A percentile compares a stretch with the other conserved stretches of the same genome.
phyloP scores from a whole-genome alignment of 2,113 vertebrate species.

The Sorex fumeus region DNA sequence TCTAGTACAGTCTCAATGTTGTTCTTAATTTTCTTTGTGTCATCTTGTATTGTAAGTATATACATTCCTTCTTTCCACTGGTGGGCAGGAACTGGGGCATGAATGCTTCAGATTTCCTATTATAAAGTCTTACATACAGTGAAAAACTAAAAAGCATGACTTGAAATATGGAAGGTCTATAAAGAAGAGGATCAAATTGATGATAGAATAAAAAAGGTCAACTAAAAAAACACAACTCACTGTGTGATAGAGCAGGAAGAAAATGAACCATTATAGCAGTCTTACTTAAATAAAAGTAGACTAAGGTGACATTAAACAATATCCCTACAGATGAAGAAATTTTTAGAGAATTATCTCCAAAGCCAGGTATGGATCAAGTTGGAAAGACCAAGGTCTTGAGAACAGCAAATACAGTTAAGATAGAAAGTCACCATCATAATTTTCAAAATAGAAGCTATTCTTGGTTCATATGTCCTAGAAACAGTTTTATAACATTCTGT shows the following conservation, averaged over 20 bases:
- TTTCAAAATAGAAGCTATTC: constrained; percentile 39
- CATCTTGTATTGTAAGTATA: not conserved
- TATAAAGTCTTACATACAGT: not conserved
- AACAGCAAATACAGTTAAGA: constrained; percentile 39
- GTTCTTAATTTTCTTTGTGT: not conserved
- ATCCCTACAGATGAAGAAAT: not conserved
- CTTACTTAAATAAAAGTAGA: constrained; percentile 51
- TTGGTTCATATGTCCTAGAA: constrained; percentile 13
- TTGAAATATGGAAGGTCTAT: constrained; percentile 54
- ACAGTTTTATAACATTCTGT: constrained; percentile 10
- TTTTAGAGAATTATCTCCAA: constrained; percentile 46
- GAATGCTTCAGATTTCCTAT: not conserved
- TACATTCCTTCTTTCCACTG: not conserved
- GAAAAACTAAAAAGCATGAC: constrained; percentile 30
- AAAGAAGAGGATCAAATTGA: constrained; percentile 44
- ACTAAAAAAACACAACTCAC: not conserved
- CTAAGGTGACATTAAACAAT: constrained; percentile 50
- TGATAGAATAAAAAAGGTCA: constrained; percentile 13
- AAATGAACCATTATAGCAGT: constrained; percentile 21
- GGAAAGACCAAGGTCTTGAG: constrained; percentile 5
- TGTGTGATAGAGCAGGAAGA: constrained; percentile 7
- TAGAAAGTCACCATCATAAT: constrained; percentile 25
- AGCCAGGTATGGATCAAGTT: constrained; percentile 25
- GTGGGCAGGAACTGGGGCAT: not conserved
- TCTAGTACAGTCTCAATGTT: not conserved